These are phyloP conservation scores for fruit fly (Drosophila melanogaster) DNA, from an alignment of 1,140 invertebrate genomes.

Conservation along the genomic window Release_6_plus_ISO1_MT NT_037436.4:20610001-20610500, in stretches of 20 bases:
- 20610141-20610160: slow-evolving; percentile 13
- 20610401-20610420: slow-evolving; percentile 80
- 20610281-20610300: slow-evolving; percentile 59
- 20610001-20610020: slow-evolving; percentile 74
- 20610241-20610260: slow-evolving; percentile 75
- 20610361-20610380: slow-evolving; percentile 53
- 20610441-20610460: slow-evolving; percentile 46
- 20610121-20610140: slow-evolving; percentile 64
- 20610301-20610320: slow-evolving; percentile 59
- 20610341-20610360: slow-evolving; percentile 61
- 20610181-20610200: slow-evolving; percentile 62
- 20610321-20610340: slow-evolving; percentile 67
- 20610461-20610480: slow-evolving; percentile 49
- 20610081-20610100: slow-evolving; percentile 70
- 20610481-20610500: slow-evolving; percentile 68
- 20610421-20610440: slow-evolving; percentile 79
- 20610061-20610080: slow-evolving; percentile 58
- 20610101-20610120: slow-evolving; percentile 63
- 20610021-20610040: slow-evolving; percentile 25
- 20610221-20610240: slow-evolving; percentile 83
- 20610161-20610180: slow-evolving; percentile 26
- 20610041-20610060: slow-evolving; percentile 34
- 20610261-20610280: slow-evolving; percentile 77
- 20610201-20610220: slow-evolving; percentile 76
- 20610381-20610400: slow-evolving; percentile 79